Base-by-base conservation (phyloP, 1,140 invertebrate genomes). In the Nasonia vitripennis region DNA sequence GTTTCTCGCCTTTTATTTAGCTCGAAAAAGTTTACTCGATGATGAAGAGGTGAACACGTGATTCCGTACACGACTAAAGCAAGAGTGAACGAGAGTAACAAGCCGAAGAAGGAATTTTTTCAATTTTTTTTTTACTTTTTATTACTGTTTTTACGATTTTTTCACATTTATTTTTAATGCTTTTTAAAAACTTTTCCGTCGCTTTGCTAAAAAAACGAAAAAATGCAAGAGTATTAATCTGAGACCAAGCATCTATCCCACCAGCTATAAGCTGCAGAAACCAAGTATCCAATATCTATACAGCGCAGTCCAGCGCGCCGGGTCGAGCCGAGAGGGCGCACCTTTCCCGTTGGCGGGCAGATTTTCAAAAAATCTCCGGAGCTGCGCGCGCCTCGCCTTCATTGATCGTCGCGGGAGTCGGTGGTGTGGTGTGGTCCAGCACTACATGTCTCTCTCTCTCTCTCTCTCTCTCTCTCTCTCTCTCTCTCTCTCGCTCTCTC, bases 371-470 rank as follows among this genome's bases (percentile, higher is more conserved):
- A 92, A 92, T 89, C 88, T 86, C 81, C 88, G 87, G 51, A 89
- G 89, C 86, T 92, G 91, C 91, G 91, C 91, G 91, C 91, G 91
- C 91, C 86, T 91, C 88, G 84, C 89, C 90, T 92, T 91, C 91
- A 92, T 92, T 90, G 91, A 92, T 92, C 91, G 91, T 73, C 81
- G 87, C 88, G 87, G 85, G 87, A 88, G 88, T 89, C 88, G 87
- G 86, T 80, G 86, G 70, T 20, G 9, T 34, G 27, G 14, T 31
- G 27, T 31, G 27, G 81, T 83, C 88, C 87, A 87, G 89, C 88
- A 89, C 87, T 87, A 88, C 87, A 89, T 86, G 84, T 86, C 85
- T 88, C 84, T 27, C 68, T 37, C 10, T 23, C 12, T 4, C 27
- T 27, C 27, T 27, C 27, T 27, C 27, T 27, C 11, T 45, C 41